Base-by-base conservation (phyloP, 1,140 invertebrate genomes). In the Pseudachorutes palmiensis region DNA sequence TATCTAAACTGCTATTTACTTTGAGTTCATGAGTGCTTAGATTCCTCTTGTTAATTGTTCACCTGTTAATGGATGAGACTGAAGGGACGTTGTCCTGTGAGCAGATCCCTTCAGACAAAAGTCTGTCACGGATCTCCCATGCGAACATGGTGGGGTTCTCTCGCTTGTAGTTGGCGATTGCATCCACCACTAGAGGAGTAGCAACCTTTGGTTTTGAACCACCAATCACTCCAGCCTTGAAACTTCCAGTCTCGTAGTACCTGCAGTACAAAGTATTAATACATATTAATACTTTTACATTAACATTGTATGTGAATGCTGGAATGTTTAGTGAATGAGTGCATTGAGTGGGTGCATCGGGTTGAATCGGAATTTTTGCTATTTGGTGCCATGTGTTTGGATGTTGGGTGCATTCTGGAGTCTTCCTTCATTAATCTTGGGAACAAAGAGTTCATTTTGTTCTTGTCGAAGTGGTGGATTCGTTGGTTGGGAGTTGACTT, bases 121-220 rank as follows among this genome's bases (percentile, higher is more conserved):
- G 85, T 80, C 94, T 85, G 81, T 99, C 96, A 41, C 97, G 82
- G 75, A 99, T 99, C 80, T 99, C 97, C 97, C 97, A 99, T 1
- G 97, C 97, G 79, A 99, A 99, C 95, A 99, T 98, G 22, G 96
- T 99, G 0, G 97, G 97, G 81, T 99, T 98, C 79, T 98, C 94
- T 68, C 93, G 84, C 79, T 99, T 99, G 83, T 99, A 99, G 72
- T 92, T 91, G 1, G 94, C 92, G 71, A 99, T 99, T 49, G 95
- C 94, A 77, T 98, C 93, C 30, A 99, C 97, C 14, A 99, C 97
- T 57, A 93, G 91, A 0, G 95, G 95, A 0, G 97, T 99, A 1
- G 97, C 97, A 31, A 99, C 97, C 81, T 99, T 99, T 9, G 97
- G 97, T 81, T 99, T 99, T 30, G 92, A 97, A 22, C 97, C 97